Base-by-base conservation (phyloP, 2,797 vertebrate genomes). In the Xiphophorus birchmanni region DNA sequence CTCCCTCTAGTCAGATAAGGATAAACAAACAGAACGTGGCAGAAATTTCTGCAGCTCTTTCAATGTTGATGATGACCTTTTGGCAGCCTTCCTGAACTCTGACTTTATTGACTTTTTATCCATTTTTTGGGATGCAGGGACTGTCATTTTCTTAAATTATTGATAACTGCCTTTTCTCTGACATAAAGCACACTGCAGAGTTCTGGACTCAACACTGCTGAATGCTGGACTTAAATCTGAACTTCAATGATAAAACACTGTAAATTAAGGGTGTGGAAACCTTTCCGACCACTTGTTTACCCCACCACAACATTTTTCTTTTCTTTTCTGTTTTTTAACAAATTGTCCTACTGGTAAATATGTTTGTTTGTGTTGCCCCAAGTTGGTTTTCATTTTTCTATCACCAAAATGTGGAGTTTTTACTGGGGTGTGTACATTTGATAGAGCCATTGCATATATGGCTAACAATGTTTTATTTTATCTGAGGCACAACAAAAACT, bases 391-490 rank as follows among this genome's bases (percentile, higher is more conserved):
- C 37, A 40, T 40, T 69, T 67, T 42, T 4, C 35, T 3, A 65
- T 37, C 35, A 40, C 8, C 23, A 5, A 69, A 69, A 12, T 11
- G 8, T 42, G 0, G 37, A 44, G 42, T 26, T n/a, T 44, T 23
- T 23, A 67, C 7, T 21, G 17, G 9, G 9, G 35, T 71, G 40
- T 71, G 23, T n/a, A 26, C 5, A 44, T 26, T 45, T 15, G 11
- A 15, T 72, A 13, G 21, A 42, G 6, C 60, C 32, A 23, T 44
- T 71, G 37, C 40, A 44, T 44, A 44, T 12, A 12, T 71, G 47
- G 37, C 50, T 11, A 67, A 18, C 58, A 63, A 73, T 78, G 65
- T 45, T 80, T 81, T 84, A 29, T 44, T 74, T 67, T 72, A 81
- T 87, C 69, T 56, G 63, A 5, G n/a, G 21, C 1, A 37, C 56